These are phyloP conservation scores for Tachycineta bicolor DNA, from an alignment of 2,113 vertebrate species.

Conservation along the genomic window DNA sequence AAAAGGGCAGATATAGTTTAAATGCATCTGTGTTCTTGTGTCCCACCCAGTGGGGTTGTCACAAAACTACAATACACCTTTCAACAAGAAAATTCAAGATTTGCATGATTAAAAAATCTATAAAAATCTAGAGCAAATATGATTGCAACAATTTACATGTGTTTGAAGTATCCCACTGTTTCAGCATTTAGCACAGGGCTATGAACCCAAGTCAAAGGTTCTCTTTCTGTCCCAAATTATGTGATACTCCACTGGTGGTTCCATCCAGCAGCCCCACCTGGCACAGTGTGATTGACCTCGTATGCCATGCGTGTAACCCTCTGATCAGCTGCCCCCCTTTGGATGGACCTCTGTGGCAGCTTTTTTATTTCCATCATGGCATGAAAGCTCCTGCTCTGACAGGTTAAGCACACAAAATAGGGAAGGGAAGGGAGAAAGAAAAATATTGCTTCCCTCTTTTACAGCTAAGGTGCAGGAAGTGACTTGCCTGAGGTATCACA, in stretches of 20 bases:
- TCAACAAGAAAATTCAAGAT: not conserved
- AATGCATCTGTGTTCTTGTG: not conserved
- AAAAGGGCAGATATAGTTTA: not conserved
- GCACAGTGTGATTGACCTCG: not conserved
- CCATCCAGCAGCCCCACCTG: not conserved
- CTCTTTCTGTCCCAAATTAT: not conserved
- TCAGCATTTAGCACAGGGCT: not conserved
- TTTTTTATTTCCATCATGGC: not conserved
- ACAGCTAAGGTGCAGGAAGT: not conserved
- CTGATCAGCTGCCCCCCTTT: not conserved
- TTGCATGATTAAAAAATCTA: not conserved
- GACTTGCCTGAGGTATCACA: not conserved
- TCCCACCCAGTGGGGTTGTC: not conserved
- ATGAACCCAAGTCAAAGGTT: not conserved
- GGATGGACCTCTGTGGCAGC: not conserved
- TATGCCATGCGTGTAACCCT: fast-evolving
- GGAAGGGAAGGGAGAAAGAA: not conserved
- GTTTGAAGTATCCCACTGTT: not conserved
- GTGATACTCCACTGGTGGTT: not conserved
- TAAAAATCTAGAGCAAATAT: not conserved
- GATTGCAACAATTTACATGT: not conserved
- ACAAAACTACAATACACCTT: not conserved
- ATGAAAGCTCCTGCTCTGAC: not conserved
- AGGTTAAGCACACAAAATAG: not conserved
- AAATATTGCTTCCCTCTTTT: not conserved